These are phyloP conservation scores for Pseudoatta argentina DNA, from an alignment of 1,140 invertebrate species.

Conservation along the genomic window DNA sequence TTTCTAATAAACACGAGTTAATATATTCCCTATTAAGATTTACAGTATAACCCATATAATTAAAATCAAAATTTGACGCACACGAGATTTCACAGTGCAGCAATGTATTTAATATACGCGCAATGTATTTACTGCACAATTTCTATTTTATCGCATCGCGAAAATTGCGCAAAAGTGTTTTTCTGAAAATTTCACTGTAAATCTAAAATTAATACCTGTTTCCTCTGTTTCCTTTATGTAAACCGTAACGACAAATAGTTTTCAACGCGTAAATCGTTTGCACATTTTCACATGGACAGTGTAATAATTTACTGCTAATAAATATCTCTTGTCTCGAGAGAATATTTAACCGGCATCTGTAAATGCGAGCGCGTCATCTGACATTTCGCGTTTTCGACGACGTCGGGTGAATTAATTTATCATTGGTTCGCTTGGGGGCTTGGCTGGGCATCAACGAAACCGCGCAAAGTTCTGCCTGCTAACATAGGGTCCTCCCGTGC, in stretches of 20 bases:
- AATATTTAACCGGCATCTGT: constrained; percentile 40
- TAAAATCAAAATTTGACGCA: constrained; percentile 28
- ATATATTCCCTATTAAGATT: constrained; percentile 29
- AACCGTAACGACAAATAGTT: not conserved
- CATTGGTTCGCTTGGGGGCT: constrained; percentile 61
- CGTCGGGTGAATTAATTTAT: constrained; percentile 56
- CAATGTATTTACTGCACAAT: not conserved
- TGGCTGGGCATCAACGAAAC: constrained; percentile 55
- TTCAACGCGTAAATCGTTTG: not conserved
- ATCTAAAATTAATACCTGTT: not conserved
- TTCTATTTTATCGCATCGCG: not conserved
- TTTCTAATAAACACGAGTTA: constrained; percentile 38
- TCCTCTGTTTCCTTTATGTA: not conserved
- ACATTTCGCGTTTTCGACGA: constrained; percentile 40
- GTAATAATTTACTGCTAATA: constrained; percentile 29
- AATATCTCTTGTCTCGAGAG: constrained; percentile 1
- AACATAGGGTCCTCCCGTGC: constrained; percentile 47
- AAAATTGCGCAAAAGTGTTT: not conserved
- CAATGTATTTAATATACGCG: not conserved
- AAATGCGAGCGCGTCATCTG: constrained; percentile 30
- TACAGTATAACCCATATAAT: constrained; percentile 25
- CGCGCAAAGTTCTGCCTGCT: constrained; percentile 49
- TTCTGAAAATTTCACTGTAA: not conserved
- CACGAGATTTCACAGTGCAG: not conserved
- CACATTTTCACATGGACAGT: not conserved